Base-by-base conservation (phyloP, 1,140 invertebrate genomes). In the Propsilocerus akamusi region DNA sequence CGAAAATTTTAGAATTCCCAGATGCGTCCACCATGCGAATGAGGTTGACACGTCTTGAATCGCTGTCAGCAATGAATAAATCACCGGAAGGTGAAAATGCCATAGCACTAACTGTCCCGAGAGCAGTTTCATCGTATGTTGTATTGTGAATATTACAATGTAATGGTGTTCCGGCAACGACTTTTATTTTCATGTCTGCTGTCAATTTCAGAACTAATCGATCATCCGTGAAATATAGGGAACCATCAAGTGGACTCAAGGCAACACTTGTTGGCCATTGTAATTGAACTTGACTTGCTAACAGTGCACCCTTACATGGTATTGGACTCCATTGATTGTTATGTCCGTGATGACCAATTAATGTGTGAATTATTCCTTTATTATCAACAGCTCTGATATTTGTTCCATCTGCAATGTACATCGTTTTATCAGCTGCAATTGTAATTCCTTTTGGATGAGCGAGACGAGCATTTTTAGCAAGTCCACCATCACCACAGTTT, bases 391-490 rank as follows among this genome's bases (percentile, higher is more conserved):
- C 83, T 34, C 91, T 75, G 46, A 96, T 90, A 57, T 93, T 94
- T 1, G 88, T 91, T 51, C 85, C 94, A 67, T 95, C 91, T 41
- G 90, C 90, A 55, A 95, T 89, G 60, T 92, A 95, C 78, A 95
- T 88, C 11, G 86, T 88, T 58, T 82, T 85, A 61, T 91, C 87
- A 26, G 85, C 83, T 10, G 87, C 84, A 46, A 96, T 88, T 17
- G 87, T 89, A 49, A 94, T 68, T 73, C 92, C 94, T 81, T 98
- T 98, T 5, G 94, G 94, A 77, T 97, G 92, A 22, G 88, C 81
- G n/a, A 98, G 73, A 62, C 91, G 85, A 5, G 95, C 93, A 52
- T 86, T 75, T 22, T 84, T 75, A 6, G 95, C 94, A 22, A 80
- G 79, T 47, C 88, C 85, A 53, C 89, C 88, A 67, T 99, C 95